Base-by-base conservation (phyloP, 1,140 invertebrate genomes). In the Rhopalosiphum padi region DNA sequence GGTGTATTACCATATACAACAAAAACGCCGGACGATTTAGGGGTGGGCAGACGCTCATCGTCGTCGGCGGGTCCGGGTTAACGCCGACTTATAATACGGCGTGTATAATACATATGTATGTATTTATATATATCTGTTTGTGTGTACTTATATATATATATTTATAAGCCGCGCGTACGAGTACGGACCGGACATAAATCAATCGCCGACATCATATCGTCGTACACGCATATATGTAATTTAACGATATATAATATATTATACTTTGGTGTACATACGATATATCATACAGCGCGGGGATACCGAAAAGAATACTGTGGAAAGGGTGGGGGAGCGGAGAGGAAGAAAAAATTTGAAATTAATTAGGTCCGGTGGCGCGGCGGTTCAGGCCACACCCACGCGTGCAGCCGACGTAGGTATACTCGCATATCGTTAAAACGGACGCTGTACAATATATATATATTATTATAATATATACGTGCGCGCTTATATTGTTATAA, bases 331-430 rank as follows among this genome's bases (percentile, higher is more conserved):
- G 25, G 4, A 5, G 37, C 15, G 46, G 4, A 30, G 35, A 25
- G 7, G 22, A 41, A 30, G 41, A 55, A 60, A 55, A 90, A 85
- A 41, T 51, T 82, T 43, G 46, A 92, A 83, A 92, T 92, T 92
- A 92, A 92, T 92, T 92, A 92, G 91, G n/a, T 92, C 43, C 41
- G 77, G 55, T 60, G 90, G 7, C 3, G 37, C 30, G 25, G 41
- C 18, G 35, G 55, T 77, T 41, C 60, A 53, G 55, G 77, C 77
- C 91, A 51, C 91, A 30, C 91, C 91, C 91, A 92, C 91, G 41
- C 30, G 35, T 18, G 60, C 35, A 6, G 60, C 60, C 88, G n/a
- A 41, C 37, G 88, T 55, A 85, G 83, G 83, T 85, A n/a, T 77
- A n/a, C n/a, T 30, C 60, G 60, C 60, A 60, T 77, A 77, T 77